Conservation (phyloP, 2,113 vertebrate species). For the Rhineura floridana region DNA sequence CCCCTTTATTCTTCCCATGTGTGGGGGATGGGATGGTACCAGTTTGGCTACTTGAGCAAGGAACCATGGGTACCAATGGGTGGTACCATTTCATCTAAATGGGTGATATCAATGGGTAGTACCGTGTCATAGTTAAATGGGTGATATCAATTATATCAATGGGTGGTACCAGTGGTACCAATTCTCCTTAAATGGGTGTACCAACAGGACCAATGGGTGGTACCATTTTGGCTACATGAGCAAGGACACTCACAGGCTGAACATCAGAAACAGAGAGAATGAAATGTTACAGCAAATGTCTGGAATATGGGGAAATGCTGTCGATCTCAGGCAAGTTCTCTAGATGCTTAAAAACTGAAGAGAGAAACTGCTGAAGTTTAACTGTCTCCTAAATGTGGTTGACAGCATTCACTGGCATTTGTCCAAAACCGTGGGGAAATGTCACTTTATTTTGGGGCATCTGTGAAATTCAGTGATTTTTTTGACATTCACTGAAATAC, state of each 20-base stretch:
- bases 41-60: no score
- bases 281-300: background rate
- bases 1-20: no score
- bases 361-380: background rate
- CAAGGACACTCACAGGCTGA: background rate
- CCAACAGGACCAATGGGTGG: no score
- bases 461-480: no score
- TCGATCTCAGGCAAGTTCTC: conserved; percentile 9
- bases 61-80: no score
- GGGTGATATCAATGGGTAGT: no score
- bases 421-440: background rate
- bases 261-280: background rate
- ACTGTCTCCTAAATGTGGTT: background rate
- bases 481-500: background rate
- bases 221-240: background rate
- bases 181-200: no score
- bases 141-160: no score
- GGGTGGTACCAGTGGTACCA: no score
- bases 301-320: background rate
- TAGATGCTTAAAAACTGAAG: background rate
- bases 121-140: no score
- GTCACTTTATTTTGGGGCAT: background rate
- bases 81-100: no score
- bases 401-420: background rate
- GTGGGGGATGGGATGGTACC: no score